Evolutionary conservation across 2,888 invertebrate genomes (phyloP).

Genomic region (Euplexia lucipara): DNA sequence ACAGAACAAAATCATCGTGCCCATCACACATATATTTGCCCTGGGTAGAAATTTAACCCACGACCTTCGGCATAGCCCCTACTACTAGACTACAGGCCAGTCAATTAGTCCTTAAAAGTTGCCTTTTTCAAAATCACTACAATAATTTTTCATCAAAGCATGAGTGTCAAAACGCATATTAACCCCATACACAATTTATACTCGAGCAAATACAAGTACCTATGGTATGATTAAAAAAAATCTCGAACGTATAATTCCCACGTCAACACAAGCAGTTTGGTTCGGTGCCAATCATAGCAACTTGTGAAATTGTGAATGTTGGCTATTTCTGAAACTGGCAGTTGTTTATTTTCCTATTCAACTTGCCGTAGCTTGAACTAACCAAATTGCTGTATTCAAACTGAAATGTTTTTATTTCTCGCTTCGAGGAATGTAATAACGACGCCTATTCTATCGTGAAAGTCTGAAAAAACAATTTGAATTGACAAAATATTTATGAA

Average conservation of each 20-base stretch:
- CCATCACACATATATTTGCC: too few species aligned
- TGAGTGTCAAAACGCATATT: neutral
- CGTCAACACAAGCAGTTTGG: constrained; percentile 17
- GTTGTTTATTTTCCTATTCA: constrained; percentile 43
- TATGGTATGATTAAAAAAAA: constrained; percentile 9
- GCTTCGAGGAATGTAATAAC: constrained; percentile 24
- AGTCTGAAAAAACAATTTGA: constrained; percentile 9
- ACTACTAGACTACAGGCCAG: too few species aligned
- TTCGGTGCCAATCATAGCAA: constrained; percentile 30
- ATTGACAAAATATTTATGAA: constrained; percentile 22
- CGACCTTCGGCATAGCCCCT: too few species aligned
- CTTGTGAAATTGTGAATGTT: constrained; percentile 39
- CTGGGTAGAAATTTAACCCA: too few species aligned
- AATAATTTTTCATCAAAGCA: too few species aligned
- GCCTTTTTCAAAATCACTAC: neutral
- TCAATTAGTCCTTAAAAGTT: too few species aligned
- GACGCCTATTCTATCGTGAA: constrained; percentile 21
- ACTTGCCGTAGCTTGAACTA: constrained; percentile 31
- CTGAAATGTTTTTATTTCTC: constrained; percentile 12
- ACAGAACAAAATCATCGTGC: too few species aligned
- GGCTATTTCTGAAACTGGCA: constrained; percentile 27
- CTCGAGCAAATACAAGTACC: constrained; percentile 12
- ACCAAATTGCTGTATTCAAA: constrained; percentile 38
- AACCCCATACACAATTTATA: neutral
- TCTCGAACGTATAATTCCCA: constrained; percentile 12